Evolutionary conservation across 2,797 vertebrate genomes (phyloP).

Genomic region (Spondyliosoma cantharus): DNA sequence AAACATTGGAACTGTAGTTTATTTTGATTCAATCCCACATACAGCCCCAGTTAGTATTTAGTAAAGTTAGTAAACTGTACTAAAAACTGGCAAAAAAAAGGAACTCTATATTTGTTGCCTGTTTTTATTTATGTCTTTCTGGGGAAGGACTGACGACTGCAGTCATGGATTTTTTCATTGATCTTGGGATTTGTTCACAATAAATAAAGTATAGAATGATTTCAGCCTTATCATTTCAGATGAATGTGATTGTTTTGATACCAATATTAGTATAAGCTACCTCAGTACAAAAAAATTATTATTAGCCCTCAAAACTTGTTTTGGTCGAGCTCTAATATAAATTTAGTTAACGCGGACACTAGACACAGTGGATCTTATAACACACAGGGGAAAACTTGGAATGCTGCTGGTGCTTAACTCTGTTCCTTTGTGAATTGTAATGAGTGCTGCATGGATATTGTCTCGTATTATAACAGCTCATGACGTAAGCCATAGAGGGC

Average conservation of each 20-base stretch:
- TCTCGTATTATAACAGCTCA: slow-evolving; percentile 22
- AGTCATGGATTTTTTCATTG: background rate
- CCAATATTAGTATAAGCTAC: background rate
- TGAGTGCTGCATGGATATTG: slow-evolving; percentile 41
- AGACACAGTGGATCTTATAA: slow-evolving; percentile 3
- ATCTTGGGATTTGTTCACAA: background rate
- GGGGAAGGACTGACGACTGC: background rate
- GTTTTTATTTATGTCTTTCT: background rate
- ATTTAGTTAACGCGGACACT: background rate
- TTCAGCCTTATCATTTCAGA: background rate
- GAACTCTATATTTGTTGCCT: background rate
- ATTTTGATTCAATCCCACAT: background rate
- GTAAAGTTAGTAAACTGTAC: no score
- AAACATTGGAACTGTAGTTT: background rate
- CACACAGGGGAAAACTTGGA: slow-evolving; percentile 13
- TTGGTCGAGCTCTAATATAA: background rate
- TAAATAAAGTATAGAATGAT: background rate
- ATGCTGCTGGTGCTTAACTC: slow-evolving; percentile 34
- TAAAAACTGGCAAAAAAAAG: no score
- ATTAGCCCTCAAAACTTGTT: background rate
- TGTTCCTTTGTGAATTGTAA: slow-evolving; percentile 29
- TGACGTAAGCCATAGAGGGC: slow-evolving; percentile 59
- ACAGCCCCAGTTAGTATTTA: background rate
- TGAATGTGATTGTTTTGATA: background rate
- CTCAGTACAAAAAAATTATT: background rate